A percentile compares a stretch with the other conserved stretches of the same genome.
Evolutionary conservation across 2,797 vertebrate species (phyloP).

Genomic region (Lutjanus campechanus): DNA sequence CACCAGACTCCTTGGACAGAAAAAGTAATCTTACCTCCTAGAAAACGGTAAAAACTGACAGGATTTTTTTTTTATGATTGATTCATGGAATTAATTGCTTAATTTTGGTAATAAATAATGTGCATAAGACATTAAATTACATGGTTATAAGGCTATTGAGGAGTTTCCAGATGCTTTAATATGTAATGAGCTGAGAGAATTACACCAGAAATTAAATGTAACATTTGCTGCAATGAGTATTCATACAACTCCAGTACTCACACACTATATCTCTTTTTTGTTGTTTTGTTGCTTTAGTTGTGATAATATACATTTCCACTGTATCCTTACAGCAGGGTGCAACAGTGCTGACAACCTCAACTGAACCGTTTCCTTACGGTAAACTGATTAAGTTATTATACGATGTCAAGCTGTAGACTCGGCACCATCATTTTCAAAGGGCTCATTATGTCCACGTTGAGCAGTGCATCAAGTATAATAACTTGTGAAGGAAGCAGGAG

Average conservation of each 20-base stretch:
- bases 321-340: not conserved
- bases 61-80: too few species aligned
- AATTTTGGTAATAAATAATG: too few species aligned
- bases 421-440: not conserved
- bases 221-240: not conserved
- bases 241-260: not conserved
- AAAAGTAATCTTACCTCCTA: too few species aligned
- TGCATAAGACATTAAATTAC: too few species aligned
- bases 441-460: not conserved
- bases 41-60: too few species aligned
- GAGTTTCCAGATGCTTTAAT: too few species aligned
- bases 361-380: not conserved
- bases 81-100: too few species aligned
- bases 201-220: not conserved
- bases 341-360: not conserved
- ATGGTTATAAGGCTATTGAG: too few species aligned
- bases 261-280: not conserved
- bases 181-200: not conserved
- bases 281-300: not conserved
- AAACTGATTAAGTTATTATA: not conserved
- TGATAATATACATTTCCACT: not conserved
- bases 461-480: not conserved
- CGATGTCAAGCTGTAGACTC: not conserved
- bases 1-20: too few species aligned
- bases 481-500: not conserved